A percentile compares a stretch with the other conserved stretches of the same genome.
These are phyloP conservation scores for Rhabdomys pumilio DNA, from an alignment of 2,797 vertebrate species.

Conservation along the genomic window DNA sequence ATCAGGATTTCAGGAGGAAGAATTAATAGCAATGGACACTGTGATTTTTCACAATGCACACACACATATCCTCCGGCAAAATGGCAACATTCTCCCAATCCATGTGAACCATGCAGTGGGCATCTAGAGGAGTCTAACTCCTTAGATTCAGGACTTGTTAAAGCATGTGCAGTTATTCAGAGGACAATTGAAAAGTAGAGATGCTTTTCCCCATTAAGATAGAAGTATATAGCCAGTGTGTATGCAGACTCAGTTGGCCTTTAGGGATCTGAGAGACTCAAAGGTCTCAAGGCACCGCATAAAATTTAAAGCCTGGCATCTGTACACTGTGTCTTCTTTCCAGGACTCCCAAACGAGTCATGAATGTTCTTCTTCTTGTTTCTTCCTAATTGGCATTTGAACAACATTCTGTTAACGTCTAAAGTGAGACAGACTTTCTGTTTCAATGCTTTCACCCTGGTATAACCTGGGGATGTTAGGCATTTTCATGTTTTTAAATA, in stretches of 20 bases:
- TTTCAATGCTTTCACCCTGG: not conserved
- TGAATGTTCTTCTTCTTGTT: constrained; percentile 10
- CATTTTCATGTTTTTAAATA: constrained; percentile 36
- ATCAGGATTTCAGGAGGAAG: not conserved
- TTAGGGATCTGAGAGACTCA: not conserved
- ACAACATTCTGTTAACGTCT: not conserved
- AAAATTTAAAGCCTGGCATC: constrained; percentile 12
- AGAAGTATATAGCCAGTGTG: not conserved
- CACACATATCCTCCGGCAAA: too few species aligned
- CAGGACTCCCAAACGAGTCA: not conserved
- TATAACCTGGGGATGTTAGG: not conserved
- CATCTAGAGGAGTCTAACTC: not conserved
- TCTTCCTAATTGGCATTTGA: not conserved
- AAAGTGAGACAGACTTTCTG: not conserved
- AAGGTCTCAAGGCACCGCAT: not conserved
- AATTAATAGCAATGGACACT: not conserved
- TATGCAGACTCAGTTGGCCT: not conserved
- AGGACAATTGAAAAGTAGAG: not conserved
- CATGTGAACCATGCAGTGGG: not conserved
- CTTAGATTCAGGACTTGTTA: not conserved
- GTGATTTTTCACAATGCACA: not conserved
- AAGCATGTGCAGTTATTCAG: not conserved
- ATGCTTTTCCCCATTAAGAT: not conserved
- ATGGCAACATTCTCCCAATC: not conserved
- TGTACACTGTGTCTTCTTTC: not conserved